phyloP scores from a whole-genome alignment of 1,140 invertebrate genomes.

The Bursaphelenchus mucronatus region DNA sequence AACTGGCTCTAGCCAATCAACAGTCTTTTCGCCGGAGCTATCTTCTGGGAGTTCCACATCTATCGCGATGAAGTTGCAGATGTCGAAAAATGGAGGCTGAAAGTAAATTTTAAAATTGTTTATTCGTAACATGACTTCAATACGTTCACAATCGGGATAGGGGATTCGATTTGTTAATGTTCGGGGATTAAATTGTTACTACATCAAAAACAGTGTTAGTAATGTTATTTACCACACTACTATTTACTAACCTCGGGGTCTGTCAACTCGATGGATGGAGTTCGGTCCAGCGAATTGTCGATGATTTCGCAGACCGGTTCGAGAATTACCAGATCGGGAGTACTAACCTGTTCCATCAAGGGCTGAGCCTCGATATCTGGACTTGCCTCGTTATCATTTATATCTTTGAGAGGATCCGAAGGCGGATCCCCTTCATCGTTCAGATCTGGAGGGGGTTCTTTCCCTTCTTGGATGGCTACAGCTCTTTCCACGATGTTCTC shows the following conservation, averaged over 20 bases:
- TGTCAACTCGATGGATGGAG: conserved; percentile 3
- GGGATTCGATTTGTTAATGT: too few species aligned
- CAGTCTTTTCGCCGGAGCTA: conserved; percentile 29
- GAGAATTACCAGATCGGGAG: conserved; percentile 6
- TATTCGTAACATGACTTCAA: neutral
- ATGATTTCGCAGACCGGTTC: conserved; percentile 12
- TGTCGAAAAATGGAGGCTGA: conserved; percentile 35
- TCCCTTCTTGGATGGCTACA: conserved; percentile 56
- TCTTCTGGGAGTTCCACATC: conserved; percentile 43
- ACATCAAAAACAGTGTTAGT: neutral
- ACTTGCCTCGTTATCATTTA: conserved; percentile 18
- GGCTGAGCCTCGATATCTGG: conserved; percentile 15
- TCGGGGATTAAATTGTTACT: neutral
- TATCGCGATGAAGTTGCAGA: conserved; percentile 44
- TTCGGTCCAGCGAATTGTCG: conserved; percentile 25
- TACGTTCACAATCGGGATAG: neutral
- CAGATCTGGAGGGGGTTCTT: conserved; percentile 53
- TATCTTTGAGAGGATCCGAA: conserved; percentile 14
- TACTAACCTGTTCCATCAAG: conserved; percentile 1
- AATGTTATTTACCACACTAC: neutral
- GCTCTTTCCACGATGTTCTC: conserved; percentile 59
- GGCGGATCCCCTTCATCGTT: conserved; percentile 50
- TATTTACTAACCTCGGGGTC: conserved; percentile 18
- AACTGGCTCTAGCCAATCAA: conserved; percentile 31
- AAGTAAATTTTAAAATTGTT: conserved; percentile 2